Percentiles rank a stretch among this genome's conserved stretches.
Conservation (phyloP, 2,888 invertebrate species). For the Chrysolina americana region DNA sequence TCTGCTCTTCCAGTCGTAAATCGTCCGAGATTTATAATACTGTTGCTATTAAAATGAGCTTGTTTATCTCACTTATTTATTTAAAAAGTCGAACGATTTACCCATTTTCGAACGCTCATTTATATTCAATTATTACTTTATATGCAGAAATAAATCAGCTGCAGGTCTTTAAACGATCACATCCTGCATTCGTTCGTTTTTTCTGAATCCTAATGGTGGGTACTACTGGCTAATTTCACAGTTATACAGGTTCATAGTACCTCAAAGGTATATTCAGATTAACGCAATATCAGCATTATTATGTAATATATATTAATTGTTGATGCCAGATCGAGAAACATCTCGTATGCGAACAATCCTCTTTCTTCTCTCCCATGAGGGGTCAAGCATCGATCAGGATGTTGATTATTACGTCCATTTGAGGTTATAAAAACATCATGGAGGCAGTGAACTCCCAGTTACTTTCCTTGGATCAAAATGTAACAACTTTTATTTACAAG, state of each 20-base stretch:
- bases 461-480: too few species aligned
- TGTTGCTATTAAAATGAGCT: constrained; percentile 6
- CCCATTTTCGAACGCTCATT: background rate
- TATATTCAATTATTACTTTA: constrained; percentile 10
- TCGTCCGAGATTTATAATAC: background rate
- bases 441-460: too few species aligned
- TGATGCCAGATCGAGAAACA: background rate
- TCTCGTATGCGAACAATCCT: too few species aligned
- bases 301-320: background rate
- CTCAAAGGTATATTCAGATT: background rate
- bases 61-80: background rate
- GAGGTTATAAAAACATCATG: too few species aligned
- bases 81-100: constrained; percentile 3
- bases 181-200: constrained; percentile 25
- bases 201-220: constrained; percentile 10
- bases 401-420: too few species aligned
- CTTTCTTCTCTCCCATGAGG: too few species aligned
- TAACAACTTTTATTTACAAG: too few species aligned
- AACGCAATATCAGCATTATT: constrained; percentile 1
- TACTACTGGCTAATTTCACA: background rate
- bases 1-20: background rate
- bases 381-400: too few species aligned
- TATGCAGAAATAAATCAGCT: constrained; percentile 27
- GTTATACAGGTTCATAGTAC: constrained; percentile 7
- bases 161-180: constrained; percentile 9